Conservation (phyloP, 2,113 vertebrate species). For the Syrmaticus mikado region DNA sequence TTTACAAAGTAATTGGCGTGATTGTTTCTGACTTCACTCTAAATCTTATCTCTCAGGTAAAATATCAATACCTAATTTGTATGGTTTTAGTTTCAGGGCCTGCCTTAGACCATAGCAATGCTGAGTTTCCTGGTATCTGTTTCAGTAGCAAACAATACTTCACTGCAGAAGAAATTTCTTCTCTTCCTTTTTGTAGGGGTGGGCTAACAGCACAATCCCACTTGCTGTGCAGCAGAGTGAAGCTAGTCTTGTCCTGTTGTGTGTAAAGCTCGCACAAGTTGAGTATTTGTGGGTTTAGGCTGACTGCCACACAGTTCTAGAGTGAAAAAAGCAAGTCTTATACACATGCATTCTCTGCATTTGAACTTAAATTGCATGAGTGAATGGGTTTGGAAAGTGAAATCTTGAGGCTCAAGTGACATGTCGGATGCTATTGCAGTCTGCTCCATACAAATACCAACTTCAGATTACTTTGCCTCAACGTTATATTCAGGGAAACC, state of each 20-base stretch:
- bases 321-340: conserved; percentile 68
- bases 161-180: conserved; percentile 12
- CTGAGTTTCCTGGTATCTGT: conserved; percentile 12
- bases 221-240: conserved; percentile 12
- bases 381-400: conserved; percentile 73
- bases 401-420: conserved; percentile 71
- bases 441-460: conserved; percentile 3
- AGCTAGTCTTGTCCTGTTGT: conserved; percentile 34
- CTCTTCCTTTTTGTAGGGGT: conserved; percentile 53
- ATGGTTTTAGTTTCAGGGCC: conserved; percentile 55
- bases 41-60: conserved; percentile 33
- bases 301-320: conserved; percentile 72
- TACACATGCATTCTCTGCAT: conserved; percentile 69
- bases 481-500: background rate
- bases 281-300: conserved; percentile 65
- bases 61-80: background rate
- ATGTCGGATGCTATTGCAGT: conserved; percentile 74
- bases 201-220: conserved; percentile 17
- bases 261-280: conserved; percentile 3
- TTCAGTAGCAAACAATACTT: background rate
- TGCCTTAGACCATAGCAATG: conserved; percentile 35
- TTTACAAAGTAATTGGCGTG: conserved; percentile 45
- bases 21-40: conserved; percentile 27
- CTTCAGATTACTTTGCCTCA: background rate
- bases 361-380: conserved; percentile 71